These are phyloP conservation scores for Pseudorasbora parva DNA, from an alignment of 2,113 vertebrate species.

Conservation along the genomic window DNA sequence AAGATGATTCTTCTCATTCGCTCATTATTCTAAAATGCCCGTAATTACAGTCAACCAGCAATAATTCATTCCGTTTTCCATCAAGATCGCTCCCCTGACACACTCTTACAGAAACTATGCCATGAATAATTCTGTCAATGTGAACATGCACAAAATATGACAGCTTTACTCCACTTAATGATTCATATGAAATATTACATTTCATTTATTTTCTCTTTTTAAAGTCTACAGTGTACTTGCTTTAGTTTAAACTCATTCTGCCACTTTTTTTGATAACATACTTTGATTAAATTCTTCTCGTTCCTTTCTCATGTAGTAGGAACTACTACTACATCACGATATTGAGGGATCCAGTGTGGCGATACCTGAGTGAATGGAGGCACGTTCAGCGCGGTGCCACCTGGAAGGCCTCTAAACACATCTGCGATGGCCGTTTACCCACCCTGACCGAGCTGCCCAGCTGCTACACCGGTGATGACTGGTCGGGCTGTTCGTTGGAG, in stretches of 20 bases:
- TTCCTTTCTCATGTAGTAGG: slow-evolving; percentile 67
- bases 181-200: neutral
- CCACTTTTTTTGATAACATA: neutral
- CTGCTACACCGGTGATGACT: slow-evolving; percentile 93
- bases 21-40: slow-evolving; percentile 25
- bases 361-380: slow-evolving; percentile 96
- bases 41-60: slow-evolving; percentile 25
- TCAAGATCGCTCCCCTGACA: slow-evolving; percentile 12
- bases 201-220: neutral
- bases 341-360: slow-evolving; percentile 92
- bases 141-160: slow-evolving; percentile 14
- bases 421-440: slow-evolving; percentile 91
- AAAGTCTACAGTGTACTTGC: neutral
- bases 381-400: slow-evolving; percentile 96
- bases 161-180: slow-evolving; percentile 2
- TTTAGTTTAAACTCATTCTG: neutral
- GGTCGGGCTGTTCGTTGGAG: slow-evolving; percentile 91
- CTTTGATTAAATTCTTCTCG: neutral
- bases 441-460: slow-evolving; percentile 92
- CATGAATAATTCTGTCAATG: slow-evolving; percentile 6
- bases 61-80: slow-evolving; percentile 42
- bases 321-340: slow-evolving; percentile 99
- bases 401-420: slow-evolving; percentile 93
- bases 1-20: neutral
- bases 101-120: neutral